Percentiles rank a stretch among this genome's conserved stretches.
Evolutionary conservation across 1,140 invertebrate genomes (phyloP).

Genomic region (Sogatella furcifera): DNA sequence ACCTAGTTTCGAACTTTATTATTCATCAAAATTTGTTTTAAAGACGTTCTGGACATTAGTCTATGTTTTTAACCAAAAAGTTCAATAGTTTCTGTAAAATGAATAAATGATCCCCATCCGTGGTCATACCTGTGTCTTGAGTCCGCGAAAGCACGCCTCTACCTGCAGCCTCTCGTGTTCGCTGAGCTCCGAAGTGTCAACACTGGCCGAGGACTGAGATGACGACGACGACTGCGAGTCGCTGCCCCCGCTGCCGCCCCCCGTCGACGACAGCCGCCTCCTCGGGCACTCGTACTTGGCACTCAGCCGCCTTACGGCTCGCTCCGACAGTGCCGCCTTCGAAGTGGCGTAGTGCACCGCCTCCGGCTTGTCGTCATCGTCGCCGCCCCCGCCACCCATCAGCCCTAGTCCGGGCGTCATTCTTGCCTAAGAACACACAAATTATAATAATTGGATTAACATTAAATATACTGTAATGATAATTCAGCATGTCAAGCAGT

Average conservation of each 20-base stretch:
- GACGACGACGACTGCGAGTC: not conserved
- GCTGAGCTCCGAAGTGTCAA: constrained; percentile 34
- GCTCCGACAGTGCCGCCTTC: not conserved
- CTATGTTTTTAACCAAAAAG: no score
- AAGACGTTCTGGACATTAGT: no score
- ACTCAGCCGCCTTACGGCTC: not conserved
- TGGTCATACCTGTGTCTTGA: constrained; percentile 63
- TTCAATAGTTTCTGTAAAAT: no score
- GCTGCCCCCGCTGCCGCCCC: not conserved
- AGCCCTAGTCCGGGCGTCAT: not conserved
- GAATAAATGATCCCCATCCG: no score
- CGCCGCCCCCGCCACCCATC: not conserved
- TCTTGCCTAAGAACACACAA: no score
- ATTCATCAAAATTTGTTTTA: no score
- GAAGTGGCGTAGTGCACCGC: not conserved
- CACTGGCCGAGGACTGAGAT: constrained; percentile 16
- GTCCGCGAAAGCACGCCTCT: constrained; percentile 66
- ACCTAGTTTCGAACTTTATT: no score
- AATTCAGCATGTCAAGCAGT: no score
- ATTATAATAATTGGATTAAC: no score
- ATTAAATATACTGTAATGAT: no score
- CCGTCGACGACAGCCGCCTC: constrained; percentile 9
- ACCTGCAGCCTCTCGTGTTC: constrained; percentile 63
- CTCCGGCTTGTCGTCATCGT: not conserved
- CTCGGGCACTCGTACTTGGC: not conserved